Base-by-base conservation (phyloP, 1,140 invertebrate species). In the Polypedilum pembai region DNA sequence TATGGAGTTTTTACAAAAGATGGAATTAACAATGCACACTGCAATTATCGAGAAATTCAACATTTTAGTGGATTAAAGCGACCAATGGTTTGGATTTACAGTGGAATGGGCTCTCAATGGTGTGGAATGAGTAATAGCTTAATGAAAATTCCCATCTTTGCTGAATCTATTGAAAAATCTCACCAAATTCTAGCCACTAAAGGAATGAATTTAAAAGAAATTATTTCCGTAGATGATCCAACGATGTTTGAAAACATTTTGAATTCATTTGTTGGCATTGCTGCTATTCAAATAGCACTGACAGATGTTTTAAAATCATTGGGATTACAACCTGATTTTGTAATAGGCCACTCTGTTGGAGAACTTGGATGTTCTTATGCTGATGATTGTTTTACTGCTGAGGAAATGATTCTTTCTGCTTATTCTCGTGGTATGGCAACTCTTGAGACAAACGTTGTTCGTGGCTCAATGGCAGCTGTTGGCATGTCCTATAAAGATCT, bases 221-320 rank as follows among this genome's bases (percentile, higher is more conserved):
- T 94, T 76, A 80, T 94, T 82, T 66, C 85, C 86, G 75, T 85
- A 86, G 78, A 85, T 83, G 0, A 76, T 77, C 20, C 79, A 84
- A 73, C 76, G 76, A 0, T 87, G 86, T 73, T 77, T 80, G 65
- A 80, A 81, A 33, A 85, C 82, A 3, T 80, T 83, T 15, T 81
- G 75, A n/a, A 78, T 82, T 0, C 91, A 0, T 97, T 98, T 84
- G 89, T 97, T 63, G 92, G 92, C 41, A 97, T 98, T 78, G 93
- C 94, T n/a, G 91, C 94, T 20, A 89, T 98, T 83, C 84, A 94
- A 87, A 90, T 96, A 76, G 94, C 88, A 24, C 83, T 97, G 15
- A 90, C 93, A 10, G 93, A 96, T 81, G 78, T 94, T 1, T 80
- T 97, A 40, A 86, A 82, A 63, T 80, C 83, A 1, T 76, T 96